Conservation (phyloP, 1,140 invertebrate species). For the Drosophila orena region DNA sequence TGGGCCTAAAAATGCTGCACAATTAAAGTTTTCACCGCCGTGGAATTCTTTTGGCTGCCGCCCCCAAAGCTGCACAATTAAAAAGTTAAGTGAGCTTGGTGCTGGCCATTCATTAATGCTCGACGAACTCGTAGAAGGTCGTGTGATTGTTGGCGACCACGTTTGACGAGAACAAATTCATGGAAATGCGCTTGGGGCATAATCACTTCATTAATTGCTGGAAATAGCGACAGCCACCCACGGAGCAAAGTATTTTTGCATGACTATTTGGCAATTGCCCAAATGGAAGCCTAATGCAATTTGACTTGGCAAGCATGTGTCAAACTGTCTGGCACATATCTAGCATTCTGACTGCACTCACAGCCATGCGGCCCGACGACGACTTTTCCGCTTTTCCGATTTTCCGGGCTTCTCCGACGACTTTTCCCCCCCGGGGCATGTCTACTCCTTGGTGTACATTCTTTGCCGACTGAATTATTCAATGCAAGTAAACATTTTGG, state of each 20-base stretch:
- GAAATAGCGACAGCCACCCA: constrained; percentile 9
- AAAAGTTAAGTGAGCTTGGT: constrained; percentile 76
- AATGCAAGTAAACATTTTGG: constrained; percentile 65
- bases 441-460: constrained; percentile 28
- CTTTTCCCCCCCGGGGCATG: constrained; percentile 4
- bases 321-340: constrained; percentile 44
- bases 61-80: constrained; percentile 75
- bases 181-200: constrained; percentile 59
- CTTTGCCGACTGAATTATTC: constrained; percentile 50
- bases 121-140: constrained; percentile 17
- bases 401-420: constrained; percentile 17
- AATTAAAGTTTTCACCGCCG: constrained; percentile 14
- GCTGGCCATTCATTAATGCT: constrained; percentile 37
- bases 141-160: constrained; percentile 22
- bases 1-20: background rate
- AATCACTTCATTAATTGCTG: constrained; percentile 64
- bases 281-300: constrained; percentile 59
- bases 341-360: constrained; percentile 46
- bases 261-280: constrained; percentile 41
- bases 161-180: constrained; percentile 33
- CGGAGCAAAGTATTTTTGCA: constrained; percentile 6
- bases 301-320: constrained; percentile 56
- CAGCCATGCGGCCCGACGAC: constrained; percentile 1
- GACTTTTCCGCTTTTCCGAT: constrained; percentile 3
- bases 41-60: constrained; percentile 42